A percentile compares a stretch with the other conserved stretches of the same genome.
Conservation (phyloP, 2,888 invertebrate genomes). For the Calameuta idolon region DNA sequence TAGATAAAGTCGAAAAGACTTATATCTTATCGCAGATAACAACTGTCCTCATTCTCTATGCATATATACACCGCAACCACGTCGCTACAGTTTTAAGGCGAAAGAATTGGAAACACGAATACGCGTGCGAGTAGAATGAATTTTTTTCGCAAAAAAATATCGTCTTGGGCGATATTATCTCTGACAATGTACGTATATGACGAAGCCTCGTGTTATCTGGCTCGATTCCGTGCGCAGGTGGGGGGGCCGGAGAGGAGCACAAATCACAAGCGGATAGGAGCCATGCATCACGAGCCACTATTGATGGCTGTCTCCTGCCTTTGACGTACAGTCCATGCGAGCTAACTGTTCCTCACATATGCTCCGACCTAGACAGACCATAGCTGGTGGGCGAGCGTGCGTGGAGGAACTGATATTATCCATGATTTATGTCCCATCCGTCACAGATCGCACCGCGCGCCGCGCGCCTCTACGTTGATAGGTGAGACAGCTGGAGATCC, state of each 20-base stretch:
- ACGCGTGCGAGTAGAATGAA: not conserved
- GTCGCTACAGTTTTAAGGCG: not conserved
- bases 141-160: not conserved
- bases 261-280: constrained; percentile 16
- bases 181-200: not conserved
- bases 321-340: constrained; percentile 35
- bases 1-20: not conserved
- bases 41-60: not conserved
- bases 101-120: not conserved
- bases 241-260: not conserved
- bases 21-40: not conserved
- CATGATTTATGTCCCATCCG: constrained; percentile 43
- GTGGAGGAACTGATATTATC: constrained; percentile 38
- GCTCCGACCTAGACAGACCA: not conserved
- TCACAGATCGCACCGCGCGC: constrained; percentile 24
- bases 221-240: not conserved
- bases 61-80: not conserved
- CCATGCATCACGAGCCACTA: constrained; percentile 39
- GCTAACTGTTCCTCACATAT: constrained; percentile 11
- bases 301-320: constrained; percentile 48
- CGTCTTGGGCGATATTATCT: not conserved
- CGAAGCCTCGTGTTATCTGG: not conserved
- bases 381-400: not conserved
- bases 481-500: not conserved
- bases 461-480: not conserved